Evolutionary conservation across 1,140 invertebrate species (phyloP).

Genomic region (Odontomachus brunneus): DNA sequence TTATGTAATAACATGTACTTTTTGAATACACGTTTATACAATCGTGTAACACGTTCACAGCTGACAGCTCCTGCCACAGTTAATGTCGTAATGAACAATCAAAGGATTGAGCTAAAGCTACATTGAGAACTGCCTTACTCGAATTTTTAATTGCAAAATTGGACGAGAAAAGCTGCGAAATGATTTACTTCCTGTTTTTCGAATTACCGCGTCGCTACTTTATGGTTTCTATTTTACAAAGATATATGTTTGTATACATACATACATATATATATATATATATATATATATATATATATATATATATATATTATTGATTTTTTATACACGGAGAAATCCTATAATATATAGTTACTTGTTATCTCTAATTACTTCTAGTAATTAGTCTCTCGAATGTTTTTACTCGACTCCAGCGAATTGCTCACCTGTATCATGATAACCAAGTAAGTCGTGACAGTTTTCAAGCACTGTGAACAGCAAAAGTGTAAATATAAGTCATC

Average conservation of each 20-base stretch:
- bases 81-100: conserved; percentile 7
- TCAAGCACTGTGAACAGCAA: conserved; percentile 39
- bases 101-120: too few species aligned
- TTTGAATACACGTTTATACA: background rate
- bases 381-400: background rate
- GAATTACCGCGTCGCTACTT: background rate
- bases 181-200: background rate
- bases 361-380: background rate
- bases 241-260: background rate
- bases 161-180: background rate
- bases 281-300: too few species aligned
- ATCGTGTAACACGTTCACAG: conserved; percentile 6
- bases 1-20: background rate
- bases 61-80: background rate
- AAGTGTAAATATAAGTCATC: background rate
- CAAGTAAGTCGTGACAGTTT: conserved; percentile 39
- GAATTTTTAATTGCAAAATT: too few species aligned
- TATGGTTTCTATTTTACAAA: background rate
- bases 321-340: background rate
- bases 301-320: background rate
- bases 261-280: background rate
- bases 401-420: background rate
- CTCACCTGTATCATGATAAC: conserved; percentile 64
- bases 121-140: too few species aligned
- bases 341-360: conserved; percentile 5